Evolutionary conservation across 2,888 invertebrate species (phyloP), one percentile per base, ranked within the genome.

Genomic region (Aporophyla nigra): DNA sequence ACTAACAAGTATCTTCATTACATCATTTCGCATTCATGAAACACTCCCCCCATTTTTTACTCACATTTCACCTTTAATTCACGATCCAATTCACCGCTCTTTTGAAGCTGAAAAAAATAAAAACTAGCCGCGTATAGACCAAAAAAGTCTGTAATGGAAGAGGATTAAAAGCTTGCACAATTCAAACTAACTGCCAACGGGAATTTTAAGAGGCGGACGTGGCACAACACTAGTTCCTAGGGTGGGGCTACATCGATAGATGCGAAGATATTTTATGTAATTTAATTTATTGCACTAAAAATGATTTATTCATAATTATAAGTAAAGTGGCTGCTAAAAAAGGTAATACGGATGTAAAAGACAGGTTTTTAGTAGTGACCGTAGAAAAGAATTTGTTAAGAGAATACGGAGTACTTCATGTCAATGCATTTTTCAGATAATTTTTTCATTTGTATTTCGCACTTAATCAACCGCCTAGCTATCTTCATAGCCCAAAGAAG

Each of bases 81-180:
- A 27, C 76, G 67, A 83, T 83, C 71, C 73, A 76, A 73, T 75
- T 74, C 69, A 70, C 58, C 33, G 61, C 74, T 56, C 56, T 58
- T 78, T 78, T 69, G 49, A 72, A 74, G 65, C 68, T 58, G 43
- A 33, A 72, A 74, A 33, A 83, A 71, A 72, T 63, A 73, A 84
- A 74, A 59, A 65, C 43, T 27, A 66, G 59, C 24, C 62, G 40
- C 73, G 43, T 82, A 77, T 80, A 79, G 75, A 21, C 75, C 78
- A 81, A 86, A 87, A 65, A 87, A 85, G 78, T 83, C 71, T 68
- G 81, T 83, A 82, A 82, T 83, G 82, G 80, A 85, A 82, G 79
- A 66, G 88, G 86, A 90, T 91, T 91, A 92, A 92, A 91, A 89
- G 90, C 90, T 90, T 89, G 90, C 90, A 90, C 90, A 89, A 90